Conservation (phyloP, 2,113 vertebrate species). For the Crotalus helleri region DNA sequence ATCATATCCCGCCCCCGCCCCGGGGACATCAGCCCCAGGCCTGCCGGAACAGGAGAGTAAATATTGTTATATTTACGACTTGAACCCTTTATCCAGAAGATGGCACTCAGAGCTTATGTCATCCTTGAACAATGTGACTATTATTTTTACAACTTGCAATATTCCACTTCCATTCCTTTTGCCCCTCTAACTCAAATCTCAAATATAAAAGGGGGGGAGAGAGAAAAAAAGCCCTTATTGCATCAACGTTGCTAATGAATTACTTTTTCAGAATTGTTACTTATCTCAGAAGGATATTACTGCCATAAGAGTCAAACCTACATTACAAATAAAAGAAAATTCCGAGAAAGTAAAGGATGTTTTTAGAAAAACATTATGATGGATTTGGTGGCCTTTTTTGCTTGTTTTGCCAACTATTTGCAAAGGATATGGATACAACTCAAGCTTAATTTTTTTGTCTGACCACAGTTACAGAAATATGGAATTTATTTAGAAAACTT, state of each 20-base stretch:
- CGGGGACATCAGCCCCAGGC: no score
- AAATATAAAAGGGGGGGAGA: background rate
- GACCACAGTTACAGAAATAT: background rate
- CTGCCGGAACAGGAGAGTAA: no score
- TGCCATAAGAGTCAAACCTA: conserved; percentile 36
- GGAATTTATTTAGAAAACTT: background rate
- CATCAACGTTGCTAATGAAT: background rate
- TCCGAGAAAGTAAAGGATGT: conserved; percentile 47
- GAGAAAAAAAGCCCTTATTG: background rate
- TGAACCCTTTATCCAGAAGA: conserved; percentile 43
- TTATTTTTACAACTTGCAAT: background rate
- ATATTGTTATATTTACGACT: background rate
- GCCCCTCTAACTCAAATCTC: background rate
- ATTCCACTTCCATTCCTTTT: background rate
- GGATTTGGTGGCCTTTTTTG: background rate
- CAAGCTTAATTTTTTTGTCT: background rate
- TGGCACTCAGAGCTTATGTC: conserved; percentile 9
- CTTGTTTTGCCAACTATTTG: background rate
- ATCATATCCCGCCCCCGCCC: no score
- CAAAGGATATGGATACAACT: background rate
- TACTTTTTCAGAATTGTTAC: conserved; percentile 12
- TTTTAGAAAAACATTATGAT: conserved; percentile 42
- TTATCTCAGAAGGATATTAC: conserved; percentile 26
- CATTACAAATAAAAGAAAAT: conserved; percentile 37
- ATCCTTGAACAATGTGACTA: background rate